A percentile compares a stretch with the other conserved stretches of the same genome.
These are phyloP conservation scores for Mycogona germanica DNA, from an alignment of 2,888 invertebrate species.

Conservation along the genomic window DNA sequence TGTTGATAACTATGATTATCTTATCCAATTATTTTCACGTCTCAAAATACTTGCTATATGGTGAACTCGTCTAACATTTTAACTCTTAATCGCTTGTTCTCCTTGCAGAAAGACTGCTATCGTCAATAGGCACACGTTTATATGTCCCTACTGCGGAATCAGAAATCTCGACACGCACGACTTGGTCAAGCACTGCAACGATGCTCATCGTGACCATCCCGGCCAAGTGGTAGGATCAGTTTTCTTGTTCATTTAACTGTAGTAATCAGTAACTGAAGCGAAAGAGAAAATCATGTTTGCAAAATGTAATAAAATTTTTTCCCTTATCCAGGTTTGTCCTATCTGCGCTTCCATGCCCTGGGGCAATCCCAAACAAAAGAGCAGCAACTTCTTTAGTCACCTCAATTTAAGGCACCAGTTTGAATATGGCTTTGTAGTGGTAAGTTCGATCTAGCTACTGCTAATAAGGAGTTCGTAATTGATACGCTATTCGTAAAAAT, in stretches of 20 bases:
- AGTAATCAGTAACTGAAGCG: too few relatives aligned
- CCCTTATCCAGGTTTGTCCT: constrained; percentile 13
- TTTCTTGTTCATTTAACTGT: too few relatives aligned
- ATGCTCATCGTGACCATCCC: not conserved
- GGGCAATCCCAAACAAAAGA: constrained; percentile 11
- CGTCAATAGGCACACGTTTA: constrained; percentile 17
- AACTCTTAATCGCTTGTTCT: too few relatives aligned
- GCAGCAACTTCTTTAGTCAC: constrained; percentile 1
- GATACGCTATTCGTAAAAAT: too few relatives aligned
- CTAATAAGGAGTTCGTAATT: too few relatives aligned
- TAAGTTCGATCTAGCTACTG: not conserved
- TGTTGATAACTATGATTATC: not conserved
- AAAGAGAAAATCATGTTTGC: too few relatives aligned
- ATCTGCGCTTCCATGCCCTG: constrained; percentile 14
- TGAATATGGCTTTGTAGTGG: constrained; percentile 13
- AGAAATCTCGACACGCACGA: constrained; percentile 17
- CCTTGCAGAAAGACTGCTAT: too few relatives aligned
- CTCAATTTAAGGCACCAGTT: constrained; percentile 11
- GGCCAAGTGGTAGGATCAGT: constrained; percentile 15
- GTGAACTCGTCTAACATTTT: too few relatives aligned
- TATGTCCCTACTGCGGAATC: constrained; percentile 17
- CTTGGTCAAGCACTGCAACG: constrained; percentile 15
- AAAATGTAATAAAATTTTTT: too few relatives aligned
- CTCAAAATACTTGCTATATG: too few relatives aligned
- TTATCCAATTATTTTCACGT: too few relatives aligned